These are phyloP conservation scores for Alviniconcha marisindica DNA, from an alignment of 1,140 invertebrate species.

Conservation along the genomic window DNA sequence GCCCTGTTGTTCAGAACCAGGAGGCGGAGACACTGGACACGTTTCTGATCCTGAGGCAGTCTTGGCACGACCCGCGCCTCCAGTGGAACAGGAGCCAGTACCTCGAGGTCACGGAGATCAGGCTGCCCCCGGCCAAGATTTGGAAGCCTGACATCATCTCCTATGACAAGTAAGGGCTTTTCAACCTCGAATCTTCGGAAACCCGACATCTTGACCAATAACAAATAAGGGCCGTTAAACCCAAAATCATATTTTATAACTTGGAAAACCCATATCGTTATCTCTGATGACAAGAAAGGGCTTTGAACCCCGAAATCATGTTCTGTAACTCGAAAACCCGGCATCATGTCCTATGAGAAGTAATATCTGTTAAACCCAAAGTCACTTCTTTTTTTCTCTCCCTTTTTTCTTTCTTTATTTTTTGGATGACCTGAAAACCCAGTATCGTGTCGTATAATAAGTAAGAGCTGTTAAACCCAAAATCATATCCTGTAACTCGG, in stretches of 20 bases:
- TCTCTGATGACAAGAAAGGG: neutral
- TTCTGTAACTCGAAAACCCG: conserved; percentile 74
- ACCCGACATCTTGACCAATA: no score
- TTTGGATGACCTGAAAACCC: no score
- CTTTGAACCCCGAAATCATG: conserved; percentile 79
- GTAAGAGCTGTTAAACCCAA: neutral
- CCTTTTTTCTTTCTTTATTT: no score
- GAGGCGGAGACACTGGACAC: conserved; percentile 45
- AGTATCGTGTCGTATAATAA: no score
- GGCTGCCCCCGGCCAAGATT: conserved; percentile 53
- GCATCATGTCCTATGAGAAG: no score
- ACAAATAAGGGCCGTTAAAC: neutral
- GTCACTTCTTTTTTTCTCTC: no score
- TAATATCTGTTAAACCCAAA: no score
- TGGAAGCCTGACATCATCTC: conserved; percentile 24
- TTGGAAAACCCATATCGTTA: neutral
- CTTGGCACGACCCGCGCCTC: conserved; percentile 61
- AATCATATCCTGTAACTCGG: no score
- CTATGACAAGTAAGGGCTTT: conserved; percentile 30
- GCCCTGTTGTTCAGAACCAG: conserved; percentile 13
- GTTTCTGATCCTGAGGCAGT: conserved; percentile 49
- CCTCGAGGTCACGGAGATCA: conserved; percentile 48
- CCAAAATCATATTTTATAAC: neutral
- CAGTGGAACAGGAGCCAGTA: conserved; percentile 57
- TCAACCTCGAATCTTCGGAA: no score